Percentiles rank a stretch among this genome's conserved stretches.
Conservation (phyloP, 2,113 vertebrate species). For the Odocoileus virginianus region DNA sequence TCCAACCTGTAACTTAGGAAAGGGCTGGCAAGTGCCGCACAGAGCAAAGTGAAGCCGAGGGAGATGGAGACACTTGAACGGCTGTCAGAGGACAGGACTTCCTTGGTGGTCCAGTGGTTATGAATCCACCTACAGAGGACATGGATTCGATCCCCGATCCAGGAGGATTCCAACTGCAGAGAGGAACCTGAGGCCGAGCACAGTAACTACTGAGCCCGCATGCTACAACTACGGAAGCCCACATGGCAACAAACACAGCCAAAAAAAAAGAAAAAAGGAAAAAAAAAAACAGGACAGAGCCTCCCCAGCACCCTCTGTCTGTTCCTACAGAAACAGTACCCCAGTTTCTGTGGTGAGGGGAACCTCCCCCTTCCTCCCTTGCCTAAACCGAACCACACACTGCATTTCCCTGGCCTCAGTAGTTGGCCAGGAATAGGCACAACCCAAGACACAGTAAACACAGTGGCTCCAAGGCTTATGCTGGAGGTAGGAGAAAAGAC, state of each 20-base stretch:
- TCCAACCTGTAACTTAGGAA: neutral
- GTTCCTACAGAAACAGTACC: neutral
- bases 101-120: neutral
- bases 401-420: neutral
- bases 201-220: neutral
- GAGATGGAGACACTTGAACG: neutral
- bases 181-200: neutral
- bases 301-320: neutral
- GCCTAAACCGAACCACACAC: neutral
- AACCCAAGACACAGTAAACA: neutral
- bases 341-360: neutral
- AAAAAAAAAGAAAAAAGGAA: neutral
- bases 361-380: neutral
- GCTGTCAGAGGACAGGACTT: neutral
- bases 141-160: neutral
- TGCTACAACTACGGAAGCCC: neutral
- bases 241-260: neutral
- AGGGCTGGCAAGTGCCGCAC: neutral
- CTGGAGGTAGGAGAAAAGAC: neutral
- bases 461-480: neutral
- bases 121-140: neutral
- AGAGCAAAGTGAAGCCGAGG: neutral
- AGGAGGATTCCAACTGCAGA: neutral
- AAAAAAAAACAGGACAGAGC: neutral
- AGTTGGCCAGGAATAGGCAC: neutral